These are phyloP conservation scores for Pissodes strobi DNA, from an alignment of 1,140 invertebrate genomes.

Conservation along the genomic window DNA sequence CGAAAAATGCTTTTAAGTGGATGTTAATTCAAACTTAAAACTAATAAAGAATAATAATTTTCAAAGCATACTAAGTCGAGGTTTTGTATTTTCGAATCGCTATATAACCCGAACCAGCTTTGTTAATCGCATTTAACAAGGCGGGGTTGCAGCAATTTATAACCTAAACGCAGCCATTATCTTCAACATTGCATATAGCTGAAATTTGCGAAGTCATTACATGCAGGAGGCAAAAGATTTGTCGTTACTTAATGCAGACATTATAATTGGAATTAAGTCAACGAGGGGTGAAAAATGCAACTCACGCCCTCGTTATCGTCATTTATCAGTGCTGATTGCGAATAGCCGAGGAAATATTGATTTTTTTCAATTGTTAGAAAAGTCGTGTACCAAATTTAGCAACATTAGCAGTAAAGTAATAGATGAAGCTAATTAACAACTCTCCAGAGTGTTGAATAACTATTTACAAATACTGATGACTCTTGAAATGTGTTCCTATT, in stretches of 20 bases:
- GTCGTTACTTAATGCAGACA: slow-evolving; percentile 21
- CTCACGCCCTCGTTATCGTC: slow-evolving; percentile 12
- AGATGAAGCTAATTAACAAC: too few species aligned
- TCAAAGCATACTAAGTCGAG: too few species aligned
- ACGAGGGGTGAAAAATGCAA: slow-evolving; percentile 21
- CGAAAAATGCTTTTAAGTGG: too few species aligned
- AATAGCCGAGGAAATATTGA: too few species aligned
- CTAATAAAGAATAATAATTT: too few species aligned
- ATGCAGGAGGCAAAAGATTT: slow-evolving; percentile 26
- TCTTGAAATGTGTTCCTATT: too few species aligned
- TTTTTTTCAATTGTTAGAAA: background rate
- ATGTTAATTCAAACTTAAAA: too few species aligned
- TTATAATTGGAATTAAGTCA: slow-evolving; percentile 27
- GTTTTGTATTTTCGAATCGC: background rate
- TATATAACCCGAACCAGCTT: background rate
- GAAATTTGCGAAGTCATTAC: slow-evolving; percentile 24
- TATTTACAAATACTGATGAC: too few species aligned
- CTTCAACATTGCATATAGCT: slow-evolving; percentile 14
- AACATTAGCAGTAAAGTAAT: too few species aligned
- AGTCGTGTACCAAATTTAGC: too few species aligned
- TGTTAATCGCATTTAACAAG: slow-evolving; percentile 17
- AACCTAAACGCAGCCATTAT: slow-evolving; percentile 22
- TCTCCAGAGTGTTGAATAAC: too few species aligned
- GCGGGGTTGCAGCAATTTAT: slow-evolving; percentile 8
- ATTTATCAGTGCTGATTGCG: background rate